A percentile compares a stretch with the other conserved stretches of the same genome.
Conservation (phyloP, 1,140 invertebrate species). For the Bombus haemorrhoidalis region DNA sequence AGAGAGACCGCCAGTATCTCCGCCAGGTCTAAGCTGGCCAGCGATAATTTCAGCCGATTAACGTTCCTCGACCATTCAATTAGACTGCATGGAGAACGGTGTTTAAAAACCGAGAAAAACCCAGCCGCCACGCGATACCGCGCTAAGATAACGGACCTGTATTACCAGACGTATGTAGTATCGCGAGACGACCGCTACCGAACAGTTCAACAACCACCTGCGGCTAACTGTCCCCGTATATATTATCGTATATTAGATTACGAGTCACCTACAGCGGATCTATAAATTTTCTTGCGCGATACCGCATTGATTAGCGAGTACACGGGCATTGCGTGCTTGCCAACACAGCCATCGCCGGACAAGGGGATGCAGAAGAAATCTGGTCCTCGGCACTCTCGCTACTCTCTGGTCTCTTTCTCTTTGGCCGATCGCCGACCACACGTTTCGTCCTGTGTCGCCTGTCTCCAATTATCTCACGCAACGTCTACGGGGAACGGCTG, state of each 20-base stretch:
- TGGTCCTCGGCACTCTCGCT: not conserved
- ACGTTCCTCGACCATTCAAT: constrained; percentile 50
- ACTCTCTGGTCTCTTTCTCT: not conserved
- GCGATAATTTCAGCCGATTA: constrained; percentile 50
- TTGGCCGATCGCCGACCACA: not conserved
- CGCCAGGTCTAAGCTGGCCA: not conserved
- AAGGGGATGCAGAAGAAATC: constrained; percentile 34
- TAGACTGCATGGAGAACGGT: constrained; percentile 5
- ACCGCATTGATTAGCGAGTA: constrained; percentile 46
- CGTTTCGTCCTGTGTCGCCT: not conserved
- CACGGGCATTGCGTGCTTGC: constrained; percentile 42
- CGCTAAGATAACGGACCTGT: constrained; percentile 31
- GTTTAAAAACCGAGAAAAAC: constrained; percentile 41
- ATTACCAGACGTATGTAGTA: constrained; percentile 30
- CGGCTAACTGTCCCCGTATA: constrained; percentile 46
- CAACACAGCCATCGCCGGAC: too few species aligned
- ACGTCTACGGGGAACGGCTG: constrained; percentile 10
- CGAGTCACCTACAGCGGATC: constrained; percentile 55
- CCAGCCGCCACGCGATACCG: constrained; percentile 12
- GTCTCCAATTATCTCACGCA: constrained; percentile 47
- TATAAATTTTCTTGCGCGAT: constrained; percentile 53
- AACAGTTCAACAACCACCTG: constrained; percentile 41
- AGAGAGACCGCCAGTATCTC: not conserved
- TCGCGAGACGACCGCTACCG: constrained; percentile 32
- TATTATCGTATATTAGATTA: constrained; percentile 55